Percentiles rank a stretch among this genome's conserved stretches.
These are phyloP conservation scores for Ceratothoa steindachneri DNA, from an alignment of 2,888 invertebrate species.

Conservation along the genomic window DNA sequence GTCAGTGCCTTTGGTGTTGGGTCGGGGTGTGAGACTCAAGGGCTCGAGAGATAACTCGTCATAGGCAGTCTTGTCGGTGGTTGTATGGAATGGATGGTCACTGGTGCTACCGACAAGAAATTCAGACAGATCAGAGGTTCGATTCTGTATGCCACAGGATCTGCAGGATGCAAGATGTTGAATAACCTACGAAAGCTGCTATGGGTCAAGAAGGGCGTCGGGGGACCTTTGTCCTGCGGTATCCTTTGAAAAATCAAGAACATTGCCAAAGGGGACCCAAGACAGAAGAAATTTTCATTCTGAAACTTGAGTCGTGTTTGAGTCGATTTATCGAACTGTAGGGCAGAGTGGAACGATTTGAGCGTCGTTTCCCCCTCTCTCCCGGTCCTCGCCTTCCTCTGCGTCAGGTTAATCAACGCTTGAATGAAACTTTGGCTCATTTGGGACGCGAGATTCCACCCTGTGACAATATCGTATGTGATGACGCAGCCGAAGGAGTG, in stretches of 20 bases:
- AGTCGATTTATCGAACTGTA: not conserved
- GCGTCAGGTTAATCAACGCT: conserved; percentile 5
- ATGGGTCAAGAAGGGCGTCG: not conserved
- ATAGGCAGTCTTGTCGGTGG: conserved; percentile 54
- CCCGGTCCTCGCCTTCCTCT: not conserved
- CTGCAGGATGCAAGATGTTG: conserved; percentile 65
- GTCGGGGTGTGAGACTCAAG: conserved; percentile 29
- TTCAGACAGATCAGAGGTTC: conserved; percentile 62
- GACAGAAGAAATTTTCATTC: conserved; percentile 64
- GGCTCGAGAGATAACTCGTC: conserved; percentile 53
- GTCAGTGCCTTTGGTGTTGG: not conserved
- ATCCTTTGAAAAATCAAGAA: conserved; percentile 61
- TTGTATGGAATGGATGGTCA: conserved; percentile 60
- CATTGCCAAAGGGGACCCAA: conserved; percentile 65
- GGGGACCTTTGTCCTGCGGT: conserved; percentile 5
- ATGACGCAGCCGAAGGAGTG: conserved; percentile 69
- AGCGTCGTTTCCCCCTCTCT: not conserved
- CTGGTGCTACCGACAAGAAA: conserved; percentile 60
- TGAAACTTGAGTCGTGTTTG: conserved; percentile 49
- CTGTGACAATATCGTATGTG: conserved; percentile 65
- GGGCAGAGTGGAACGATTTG: not conserved
- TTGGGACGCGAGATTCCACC: conserved; percentile 56
- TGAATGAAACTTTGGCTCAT: conserved; percentile 23
- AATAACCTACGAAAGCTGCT: conserved; percentile 54
- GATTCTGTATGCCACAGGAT: conserved; percentile 64